Evolutionary conservation across 1,140 invertebrate species (phyloP).

Genomic region (Drosophila paulistorum): DNA sequence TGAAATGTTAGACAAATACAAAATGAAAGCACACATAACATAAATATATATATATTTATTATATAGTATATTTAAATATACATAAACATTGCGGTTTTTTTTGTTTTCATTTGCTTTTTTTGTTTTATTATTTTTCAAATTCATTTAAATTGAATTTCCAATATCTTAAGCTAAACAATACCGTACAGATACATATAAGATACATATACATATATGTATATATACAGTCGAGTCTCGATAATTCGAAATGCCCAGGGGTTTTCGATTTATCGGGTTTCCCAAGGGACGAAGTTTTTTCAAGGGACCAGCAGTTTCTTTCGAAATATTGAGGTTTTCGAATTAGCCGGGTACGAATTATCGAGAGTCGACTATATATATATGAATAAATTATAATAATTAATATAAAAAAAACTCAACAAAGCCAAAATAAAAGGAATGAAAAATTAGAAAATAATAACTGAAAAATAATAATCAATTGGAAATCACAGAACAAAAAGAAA

Average conservation of each 20-base stretch:
- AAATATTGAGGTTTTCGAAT: too few species aligned
- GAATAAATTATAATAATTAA: conserved; percentile 56
- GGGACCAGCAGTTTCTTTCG: too few species aligned
- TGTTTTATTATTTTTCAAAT: background rate
- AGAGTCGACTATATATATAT: too few species aligned
- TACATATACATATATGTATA: conserved; percentile 1
- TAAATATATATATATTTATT: conserved; percentile 3
- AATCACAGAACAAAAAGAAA: conserved; percentile 54
- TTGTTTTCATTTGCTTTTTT: background rate
- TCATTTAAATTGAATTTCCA: conserved; percentile 10
- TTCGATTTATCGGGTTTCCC: too few species aligned
- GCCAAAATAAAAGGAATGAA: conserved; percentile 41
- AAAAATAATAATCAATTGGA: conserved; percentile 11
- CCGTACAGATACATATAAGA: conserved; percentile 8
- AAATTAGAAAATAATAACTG: conserved; percentile 43
- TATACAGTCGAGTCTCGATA: too few species aligned
- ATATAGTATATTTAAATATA: conserved; percentile 24
- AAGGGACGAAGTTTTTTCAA: too few species aligned
- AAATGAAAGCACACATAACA: conserved; percentile 17
- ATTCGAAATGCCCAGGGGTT: too few species aligned
- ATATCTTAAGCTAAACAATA: conserved; percentile 8
- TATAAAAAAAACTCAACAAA: conserved; percentile 35
- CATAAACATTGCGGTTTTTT: conserved; percentile 1
- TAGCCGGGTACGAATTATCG: too few species aligned
- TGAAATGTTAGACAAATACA: conserved; percentile 14